Percentiles rank a stretch among this genome's conserved stretches.
Evolutionary conservation across 2,113 vertebrate genomes (phyloP).

Genomic region (Eublepharis macularius): DNA sequence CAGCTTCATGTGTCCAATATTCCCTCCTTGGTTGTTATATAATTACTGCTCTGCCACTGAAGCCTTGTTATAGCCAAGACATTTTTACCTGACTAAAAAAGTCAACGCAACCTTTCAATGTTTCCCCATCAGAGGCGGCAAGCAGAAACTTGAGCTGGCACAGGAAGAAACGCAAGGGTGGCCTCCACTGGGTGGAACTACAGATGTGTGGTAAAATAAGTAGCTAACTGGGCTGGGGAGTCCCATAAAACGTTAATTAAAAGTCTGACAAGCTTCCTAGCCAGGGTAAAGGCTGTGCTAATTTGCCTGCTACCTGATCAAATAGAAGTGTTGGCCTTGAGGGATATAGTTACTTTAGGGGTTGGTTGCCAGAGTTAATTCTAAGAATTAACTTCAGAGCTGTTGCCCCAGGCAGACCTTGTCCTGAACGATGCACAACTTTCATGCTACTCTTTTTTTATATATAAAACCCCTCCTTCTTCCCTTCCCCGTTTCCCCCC

Average conservation of each 20-base stretch:
- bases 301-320: conserved; percentile 70
- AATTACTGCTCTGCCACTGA: neutral
- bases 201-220: conserved; percentile 52
- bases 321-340: conserved; percentile 64
- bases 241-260: conserved; percentile 71
- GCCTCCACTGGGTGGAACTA: conserved; percentile 31
- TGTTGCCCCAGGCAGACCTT: conserved; percentile 68
- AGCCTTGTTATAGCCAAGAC: neutral
- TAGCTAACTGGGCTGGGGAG: conserved; percentile 43
- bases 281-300: conserved; percentile 66
- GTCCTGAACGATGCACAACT: conserved; percentile 70
- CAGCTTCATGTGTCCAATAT: no score
- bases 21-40: no score
- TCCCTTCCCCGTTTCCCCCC: neutral
- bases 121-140: conserved; percentile 6
- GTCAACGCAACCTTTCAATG: neutral
- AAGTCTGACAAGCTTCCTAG: conserved; percentile 61
- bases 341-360: conserved; percentile 67
- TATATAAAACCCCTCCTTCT: conserved; percentile 57
- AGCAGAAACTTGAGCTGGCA: conserved; percentile 18
- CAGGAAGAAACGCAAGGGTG: conserved; percentile 38
- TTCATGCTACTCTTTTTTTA: conserved; percentile 69
- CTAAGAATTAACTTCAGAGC: conserved; percentile 73
- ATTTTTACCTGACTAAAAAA: neutral
- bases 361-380: conserved; percentile 68